phyloP scores from a whole-genome alignment of 2,888 invertebrate species.

The Eristalis intricaria region DNA sequence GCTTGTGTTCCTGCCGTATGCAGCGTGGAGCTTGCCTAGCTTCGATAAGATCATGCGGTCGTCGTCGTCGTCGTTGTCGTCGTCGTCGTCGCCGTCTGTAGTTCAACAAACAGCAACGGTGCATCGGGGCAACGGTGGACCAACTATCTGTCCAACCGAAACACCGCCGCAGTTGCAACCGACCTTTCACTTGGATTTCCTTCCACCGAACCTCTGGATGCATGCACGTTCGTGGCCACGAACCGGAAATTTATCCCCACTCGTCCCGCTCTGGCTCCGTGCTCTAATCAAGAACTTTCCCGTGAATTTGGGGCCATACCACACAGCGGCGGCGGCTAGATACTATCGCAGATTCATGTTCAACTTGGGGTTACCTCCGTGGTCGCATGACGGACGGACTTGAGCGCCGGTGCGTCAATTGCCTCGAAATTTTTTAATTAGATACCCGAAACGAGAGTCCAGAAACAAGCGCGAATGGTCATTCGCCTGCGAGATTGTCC shows the following conservation, averaged over 20 bases:
- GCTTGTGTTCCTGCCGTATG: slow-evolving; percentile 33
- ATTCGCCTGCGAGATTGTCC: slow-evolving; percentile 6
- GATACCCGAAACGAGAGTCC: slow-evolving; percentile 4
- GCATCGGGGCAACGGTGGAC: slow-evolving; percentile 21
- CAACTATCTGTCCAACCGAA: slow-evolving; percentile 33
- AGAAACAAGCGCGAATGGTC: slow-evolving; percentile 17
- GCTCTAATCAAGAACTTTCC: slow-evolving; percentile 52
- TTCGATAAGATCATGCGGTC: slow-evolving; percentile 66
- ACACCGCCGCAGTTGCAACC: slow-evolving; percentile 6
- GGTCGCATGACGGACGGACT: slow-evolving; percentile 31
- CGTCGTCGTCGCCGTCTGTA: slow-evolving; percentile 18
- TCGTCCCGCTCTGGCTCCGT: background rate
- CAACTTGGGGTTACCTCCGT: slow-evolving; percentile 32
- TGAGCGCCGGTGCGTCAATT: slow-evolving; percentile 22
- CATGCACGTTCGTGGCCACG: slow-evolving; percentile 28
- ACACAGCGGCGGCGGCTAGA: slow-evolving; percentile 3
- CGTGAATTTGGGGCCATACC: slow-evolving; percentile 13
- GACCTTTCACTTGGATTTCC: slow-evolving; percentile 67
- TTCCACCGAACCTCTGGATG: slow-evolving; percentile 51
- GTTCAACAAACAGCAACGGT: slow-evolving; percentile 59
- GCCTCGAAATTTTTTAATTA: slow-evolving; percentile 40
- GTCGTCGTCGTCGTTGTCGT: slow-evolving; percentile 2
- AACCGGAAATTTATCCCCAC: slow-evolving; percentile 30
- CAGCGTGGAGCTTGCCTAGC: background rate
- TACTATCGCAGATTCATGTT: slow-evolving; percentile 43